Percentiles rank a stretch among this genome's conserved stretches.
phyloP scores from a whole-genome alignment of 1,140 invertebrate species.

The Pogonognathellus flavescens region DNA sequence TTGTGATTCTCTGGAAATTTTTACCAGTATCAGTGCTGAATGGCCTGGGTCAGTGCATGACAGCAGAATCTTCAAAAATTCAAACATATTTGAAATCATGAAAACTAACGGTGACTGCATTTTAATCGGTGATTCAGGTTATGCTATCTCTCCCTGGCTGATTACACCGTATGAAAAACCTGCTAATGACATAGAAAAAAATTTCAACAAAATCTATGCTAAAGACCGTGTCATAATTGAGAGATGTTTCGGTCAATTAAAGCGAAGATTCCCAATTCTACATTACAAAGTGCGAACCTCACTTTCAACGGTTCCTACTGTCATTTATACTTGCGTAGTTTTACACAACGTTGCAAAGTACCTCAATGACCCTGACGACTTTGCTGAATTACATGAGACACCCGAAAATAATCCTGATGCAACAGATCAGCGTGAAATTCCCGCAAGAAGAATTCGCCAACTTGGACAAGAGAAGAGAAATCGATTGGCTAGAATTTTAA shows the following conservation, averaged over 20 bases:
- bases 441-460: neutral
- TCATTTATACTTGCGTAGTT: neutral
- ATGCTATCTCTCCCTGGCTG: constrained; percentile 57
- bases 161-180: constrained; percentile 62
- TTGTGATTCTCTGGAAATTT: constrained; percentile 58
- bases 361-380: neutral
- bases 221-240: neutral
- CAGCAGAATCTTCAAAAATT: constrained; percentile 49
- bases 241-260: constrained; percentile 15
- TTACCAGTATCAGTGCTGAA: constrained; percentile 62
- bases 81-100: too few relatives aligned
- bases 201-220: constrained; percentile 60
- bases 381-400: neutral
- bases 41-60: constrained; percentile 67
- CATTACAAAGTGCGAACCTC: neutral
- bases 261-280: neutral
- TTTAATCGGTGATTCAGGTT: constrained; percentile 51
- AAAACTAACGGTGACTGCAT: too few relatives aligned
- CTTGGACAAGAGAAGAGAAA: neutral
- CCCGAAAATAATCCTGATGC: neutral
- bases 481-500: neutral
- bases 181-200: constrained; percentile 52
- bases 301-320: neutral
- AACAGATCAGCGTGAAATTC: neutral
- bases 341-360: constrained; percentile 17